Evolutionary conservation across 2,797 vertebrate genomes (phyloP), one percentile per base, ranked within the genome.

Genomic region (Molothrus ater): DNA sequence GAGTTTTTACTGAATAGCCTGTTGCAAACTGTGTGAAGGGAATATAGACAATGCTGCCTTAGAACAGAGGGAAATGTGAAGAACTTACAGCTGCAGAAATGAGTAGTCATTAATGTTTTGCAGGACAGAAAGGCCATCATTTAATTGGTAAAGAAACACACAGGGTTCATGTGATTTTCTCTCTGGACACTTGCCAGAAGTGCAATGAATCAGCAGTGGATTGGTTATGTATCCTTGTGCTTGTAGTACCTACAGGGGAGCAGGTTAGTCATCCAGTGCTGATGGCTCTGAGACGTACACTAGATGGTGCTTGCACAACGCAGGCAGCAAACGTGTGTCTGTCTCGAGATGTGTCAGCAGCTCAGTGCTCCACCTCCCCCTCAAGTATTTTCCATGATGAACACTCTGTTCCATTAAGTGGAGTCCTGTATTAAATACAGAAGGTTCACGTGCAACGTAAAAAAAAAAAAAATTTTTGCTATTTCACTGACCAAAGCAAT

Each of bases 301-400:
- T 97, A 97, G 97, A 91, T 96, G 96, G 97, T 96, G 95, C 97
- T 95, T 97, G 88, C 95, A 96, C 84, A 95, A 95, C 93, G 11
- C 85, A 74, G 60, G 86, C 78, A 92, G 65, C 17, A 82, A 82
- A 88, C 13, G 17, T 47, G 47, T 5, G 15, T 70, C 86, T 95
- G 80, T 56, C 91, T 95, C 28, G 31, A 42, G 75, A 90, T 63
- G 71, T 89, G 88, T 64, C 73, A 90, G 78, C 78, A 75, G 11
- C 57, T 80, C 69, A 56, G 3, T 6, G 53, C 26, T 72, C 64
- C 65, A 64, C 83, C 60, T 80, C 28, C 47, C 82, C 40, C 61
- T 70, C 14, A 6, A 74, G 19, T 40, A 24, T 89, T 61, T 91
- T 86, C 66, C 7, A 10, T 57, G 71, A 54, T 54, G 25, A 50